Evolutionary conservation across 2,888 invertebrate genomes (phyloP).

Genomic region (Linnaemya vulpina): DNA sequence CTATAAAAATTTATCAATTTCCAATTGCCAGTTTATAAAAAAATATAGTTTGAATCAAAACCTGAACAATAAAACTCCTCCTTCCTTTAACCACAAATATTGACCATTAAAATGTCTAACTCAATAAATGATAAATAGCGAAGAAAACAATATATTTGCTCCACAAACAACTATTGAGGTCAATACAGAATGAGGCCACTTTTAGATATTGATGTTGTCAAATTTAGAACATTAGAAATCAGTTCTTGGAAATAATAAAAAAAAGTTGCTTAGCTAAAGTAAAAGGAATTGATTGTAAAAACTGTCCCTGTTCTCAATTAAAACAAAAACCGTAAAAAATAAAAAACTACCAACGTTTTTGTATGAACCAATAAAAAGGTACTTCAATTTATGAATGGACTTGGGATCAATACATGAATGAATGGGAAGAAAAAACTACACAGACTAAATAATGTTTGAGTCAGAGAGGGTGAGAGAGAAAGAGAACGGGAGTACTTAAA

Average conservation of each 20-base stretch:
- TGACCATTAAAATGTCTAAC: constrained; percentile 10
- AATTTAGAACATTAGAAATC: constrained; percentile 4
- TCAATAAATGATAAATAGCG: constrained; percentile 22
- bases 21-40: not conserved
- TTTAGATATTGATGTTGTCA: not conserved
- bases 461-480: not conserved
- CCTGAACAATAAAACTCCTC: not conserved
- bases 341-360: not conserved
- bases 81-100: constrained; percentile 20
- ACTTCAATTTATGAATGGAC: constrained; percentile 65
- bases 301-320: constrained; percentile 7
- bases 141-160: not conserved
- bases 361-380: constrained; percentile 60
- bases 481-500: not conserved
- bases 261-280: not conserved
- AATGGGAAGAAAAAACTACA: constrained; percentile 16
- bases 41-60: not conserved
- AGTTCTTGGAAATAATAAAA: constrained; percentile 16
- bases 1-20: not conserved
- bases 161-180: constrained; percentile 13
- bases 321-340: constrained; percentile 22
- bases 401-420: constrained; percentile 17
- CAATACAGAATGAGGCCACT: not conserved
- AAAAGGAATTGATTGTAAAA: not conserved
- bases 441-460: not conserved